Evolutionary conservation across 2,113 vertebrate species (phyloP).

Genomic region (Raja brachyura): DNA sequence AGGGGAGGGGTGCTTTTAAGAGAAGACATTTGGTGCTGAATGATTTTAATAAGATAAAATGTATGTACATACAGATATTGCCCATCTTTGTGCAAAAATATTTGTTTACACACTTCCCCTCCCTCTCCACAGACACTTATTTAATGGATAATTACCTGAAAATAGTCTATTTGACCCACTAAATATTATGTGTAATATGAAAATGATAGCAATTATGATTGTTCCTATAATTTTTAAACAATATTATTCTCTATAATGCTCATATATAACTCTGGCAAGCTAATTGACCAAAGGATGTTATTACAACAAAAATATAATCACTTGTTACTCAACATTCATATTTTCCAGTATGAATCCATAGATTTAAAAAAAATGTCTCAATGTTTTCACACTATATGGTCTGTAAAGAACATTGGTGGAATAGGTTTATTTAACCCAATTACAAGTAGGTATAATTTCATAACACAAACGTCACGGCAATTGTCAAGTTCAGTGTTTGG

Average conservation of each 20-base stretch:
- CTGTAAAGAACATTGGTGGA: neutral
- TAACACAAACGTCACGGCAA: neutral
- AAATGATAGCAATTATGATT: neutral
- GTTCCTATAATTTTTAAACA: neutral
- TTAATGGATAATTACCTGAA: neutral
- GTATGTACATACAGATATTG: neutral
- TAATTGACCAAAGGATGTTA: neutral
- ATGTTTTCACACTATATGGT: neutral
- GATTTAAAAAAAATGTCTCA: neutral
- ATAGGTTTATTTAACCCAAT: neutral
- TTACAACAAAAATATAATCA: neutral
- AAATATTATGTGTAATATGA: neutral
- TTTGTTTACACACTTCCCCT: neutral
- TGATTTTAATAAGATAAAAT: neutral
- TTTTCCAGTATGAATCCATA: neutral
- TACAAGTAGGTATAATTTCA: neutral
- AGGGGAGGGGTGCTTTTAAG: neutral
- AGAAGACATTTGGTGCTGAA: neutral
- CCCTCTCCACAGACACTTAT: too few species aligned
- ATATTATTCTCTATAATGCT: neutral
- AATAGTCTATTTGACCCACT: neutral
- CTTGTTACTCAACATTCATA: neutral
- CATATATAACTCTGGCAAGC: neutral
- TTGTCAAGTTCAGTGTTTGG: neutral
- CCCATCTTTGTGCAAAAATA: neutral